phyloP scores from a whole-genome alignment of 2,797 vertebrate genomes.

The Tragelaphus eurycerus region DNA sequence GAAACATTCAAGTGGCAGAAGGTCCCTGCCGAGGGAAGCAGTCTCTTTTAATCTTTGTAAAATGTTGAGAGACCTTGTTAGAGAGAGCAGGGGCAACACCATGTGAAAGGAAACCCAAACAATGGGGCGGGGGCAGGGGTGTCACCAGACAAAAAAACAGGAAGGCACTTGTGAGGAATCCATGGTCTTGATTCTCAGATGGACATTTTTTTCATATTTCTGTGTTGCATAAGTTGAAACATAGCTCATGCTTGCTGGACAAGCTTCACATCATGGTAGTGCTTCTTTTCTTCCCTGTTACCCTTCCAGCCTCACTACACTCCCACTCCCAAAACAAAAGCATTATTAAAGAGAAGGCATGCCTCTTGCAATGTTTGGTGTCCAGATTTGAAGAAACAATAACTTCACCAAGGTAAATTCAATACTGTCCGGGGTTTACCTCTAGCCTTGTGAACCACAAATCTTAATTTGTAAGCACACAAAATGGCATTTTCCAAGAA shows the following conservation, averaged over 20 bases:
- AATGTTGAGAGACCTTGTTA: neutral
- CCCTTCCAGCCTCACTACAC: neutral
- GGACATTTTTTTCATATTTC: neutral
- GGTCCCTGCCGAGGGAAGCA: neutral
- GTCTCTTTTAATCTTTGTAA: neutral
- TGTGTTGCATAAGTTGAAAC: neutral
- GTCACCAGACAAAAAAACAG: neutral
- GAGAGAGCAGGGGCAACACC: neutral
- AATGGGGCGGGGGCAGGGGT: neutral
- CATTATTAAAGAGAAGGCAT: neutral
- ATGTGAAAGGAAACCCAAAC: neutral
- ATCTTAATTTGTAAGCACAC: neutral
- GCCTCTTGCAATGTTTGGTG: neutral
- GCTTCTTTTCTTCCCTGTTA: neutral
- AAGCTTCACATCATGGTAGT: neutral
- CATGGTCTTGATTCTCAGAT: neutral
- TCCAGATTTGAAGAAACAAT: neutral
- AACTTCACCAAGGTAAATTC: neutral
- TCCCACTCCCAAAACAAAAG: neutral
- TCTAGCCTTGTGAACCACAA: neutral
- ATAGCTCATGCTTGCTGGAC: neutral
- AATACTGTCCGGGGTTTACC: neutral
- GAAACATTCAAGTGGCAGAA: conserved; percentile 25
- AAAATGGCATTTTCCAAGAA: neutral
- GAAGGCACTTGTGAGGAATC: neutral